A percentile compares a stretch with the other conserved stretches of the same genome.
phyloP scores from a whole-genome alignment of 2,888 invertebrate genomes.

The Amaurobius ferox region DNA sequence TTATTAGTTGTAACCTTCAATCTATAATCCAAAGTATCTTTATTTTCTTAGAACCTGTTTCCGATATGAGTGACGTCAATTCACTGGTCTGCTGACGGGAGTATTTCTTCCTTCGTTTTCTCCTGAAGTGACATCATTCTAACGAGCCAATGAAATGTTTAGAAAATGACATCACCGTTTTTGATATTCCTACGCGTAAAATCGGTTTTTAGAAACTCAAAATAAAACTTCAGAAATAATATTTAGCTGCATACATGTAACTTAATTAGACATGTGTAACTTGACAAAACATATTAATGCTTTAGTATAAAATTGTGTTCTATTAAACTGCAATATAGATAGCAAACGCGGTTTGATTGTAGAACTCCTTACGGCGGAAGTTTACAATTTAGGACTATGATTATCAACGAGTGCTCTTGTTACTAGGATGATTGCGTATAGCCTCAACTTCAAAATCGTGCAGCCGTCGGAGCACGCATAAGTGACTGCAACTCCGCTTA shows the following conservation, averaged over 20 bases:
- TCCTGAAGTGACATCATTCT: slow-evolving; percentile 43
- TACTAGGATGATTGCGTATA: slow-evolving; percentile 60
- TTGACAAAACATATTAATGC: too few species aligned
- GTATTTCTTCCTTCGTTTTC: slow-evolving; percentile 35
- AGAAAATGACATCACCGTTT: slow-evolving; percentile 66
- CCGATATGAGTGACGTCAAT: slow-evolving; percentile 64
- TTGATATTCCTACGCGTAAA: slow-evolving; percentile 29
- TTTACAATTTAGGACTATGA: slow-evolving; percentile 18
- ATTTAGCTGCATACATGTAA: too few species aligned
- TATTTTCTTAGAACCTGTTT: slow-evolving; percentile 58
- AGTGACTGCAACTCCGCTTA: too few species aligned
- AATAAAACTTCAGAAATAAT: slow-evolving; percentile 5
- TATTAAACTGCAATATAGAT: too few species aligned
- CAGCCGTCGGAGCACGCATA: neutral
- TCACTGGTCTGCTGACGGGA: slow-evolving; percentile 26
- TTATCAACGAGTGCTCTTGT: slow-evolving; percentile 12
- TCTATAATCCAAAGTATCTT: slow-evolving; percentile 40
- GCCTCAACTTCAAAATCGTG: slow-evolving; percentile 24
- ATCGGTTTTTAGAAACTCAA: neutral
- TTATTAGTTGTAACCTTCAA: slow-evolving; percentile 47
- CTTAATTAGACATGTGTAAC: too few species aligned
- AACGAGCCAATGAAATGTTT: slow-evolving; percentile 35
- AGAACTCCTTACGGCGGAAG: slow-evolving; percentile 42
- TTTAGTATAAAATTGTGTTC: too few species aligned
- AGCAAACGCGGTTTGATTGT: neutral